Conservation (phyloP, 2,797 vertebrate species). For the Lithobates sylvaticus region DNA sequence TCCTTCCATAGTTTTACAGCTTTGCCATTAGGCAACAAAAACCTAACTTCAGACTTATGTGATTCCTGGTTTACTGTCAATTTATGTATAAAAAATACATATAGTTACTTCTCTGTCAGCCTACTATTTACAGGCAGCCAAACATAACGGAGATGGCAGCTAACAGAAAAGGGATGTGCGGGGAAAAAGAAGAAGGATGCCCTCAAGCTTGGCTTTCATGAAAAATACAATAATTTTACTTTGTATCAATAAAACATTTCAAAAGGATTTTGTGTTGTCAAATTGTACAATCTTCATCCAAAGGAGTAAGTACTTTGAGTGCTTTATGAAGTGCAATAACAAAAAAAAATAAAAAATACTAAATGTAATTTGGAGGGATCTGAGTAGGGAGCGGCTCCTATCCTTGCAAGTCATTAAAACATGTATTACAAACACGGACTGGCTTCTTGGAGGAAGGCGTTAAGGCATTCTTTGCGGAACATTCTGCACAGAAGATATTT, state of each 20-base stretch:
- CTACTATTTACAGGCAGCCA: conserved; percentile 83
- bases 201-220: conserved; percentile 73
- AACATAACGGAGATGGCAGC: conserved; percentile 68
- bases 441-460: conserved; percentile 98
- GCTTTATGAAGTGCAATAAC: conserved; percentile 84
- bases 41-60: conserved; percentile 61
- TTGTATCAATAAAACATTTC: conserved; percentile 75
- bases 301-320: conserved; percentile 78
- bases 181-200: conserved; percentile 69
- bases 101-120: conserved; percentile 79
- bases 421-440: conserved; percentile 93
- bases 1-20: conserved; percentile 13
- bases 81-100: conserved; percentile 84
- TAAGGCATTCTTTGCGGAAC: conserved; percentile 91
- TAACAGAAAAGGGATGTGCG: conserved; percentile 75
- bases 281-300: conserved; percentile 77
- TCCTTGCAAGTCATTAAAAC: conserved; percentile 94
- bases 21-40: conserved; percentile 9
- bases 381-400: conserved; percentile 72
- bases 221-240: conserved; percentile 81
- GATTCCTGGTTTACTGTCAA: conserved; percentile 75
- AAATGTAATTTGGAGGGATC: conserved; percentile 67
- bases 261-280: conserved; percentile 77
- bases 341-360: conserved; percentile 72
- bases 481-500: conserved; percentile 97